Evolutionary conservation across 2,888 invertebrate genomes (phyloP).

Genomic region (Helobdella robusta): DNA sequence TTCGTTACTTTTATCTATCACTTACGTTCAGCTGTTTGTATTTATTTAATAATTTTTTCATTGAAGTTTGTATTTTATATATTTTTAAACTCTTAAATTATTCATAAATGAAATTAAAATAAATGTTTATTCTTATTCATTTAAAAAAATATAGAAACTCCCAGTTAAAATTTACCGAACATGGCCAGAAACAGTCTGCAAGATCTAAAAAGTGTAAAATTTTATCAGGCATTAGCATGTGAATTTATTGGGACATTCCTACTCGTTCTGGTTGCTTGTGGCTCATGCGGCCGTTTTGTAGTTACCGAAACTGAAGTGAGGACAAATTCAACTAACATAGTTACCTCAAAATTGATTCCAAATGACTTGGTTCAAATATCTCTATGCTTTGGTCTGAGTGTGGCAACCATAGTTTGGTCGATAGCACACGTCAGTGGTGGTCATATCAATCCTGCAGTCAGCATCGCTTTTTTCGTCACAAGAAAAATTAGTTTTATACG

Average conservation of each 20-base stretch:
- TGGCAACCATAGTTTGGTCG: constrained; percentile 44
- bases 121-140: too few species aligned
- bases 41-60: too few species aligned
- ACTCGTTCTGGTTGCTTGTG: constrained; percentile 75
- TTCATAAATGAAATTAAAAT: too few species aligned
- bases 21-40: too few species aligned
- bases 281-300: constrained; percentile 47
- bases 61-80: too few species aligned
- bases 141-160: too few species aligned
- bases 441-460: constrained; percentile 50
- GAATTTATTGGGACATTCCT: constrained; percentile 80
- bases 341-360: background rate
- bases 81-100: too few species aligned
- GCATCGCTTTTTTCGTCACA: constrained; percentile 21
- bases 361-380: constrained; percentile 13
- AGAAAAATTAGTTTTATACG: constrained; percentile 20
- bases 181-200: constrained; percentile 20
- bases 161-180: constrained; percentile 20
- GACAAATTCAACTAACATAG: background rate
- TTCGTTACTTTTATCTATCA: too few species aligned
- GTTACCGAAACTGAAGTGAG: background rate
- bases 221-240: constrained; percentile 73
- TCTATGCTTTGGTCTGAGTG: constrained; percentile 18
- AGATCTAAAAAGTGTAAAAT: constrained; percentile 32
- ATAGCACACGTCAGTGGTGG: constrained; percentile 47